Evolutionary conservation across 2,888 invertebrate species (phyloP), one percentile per base, ranked within the genome.

Genomic region (Drosophila paranaensis): DNA sequence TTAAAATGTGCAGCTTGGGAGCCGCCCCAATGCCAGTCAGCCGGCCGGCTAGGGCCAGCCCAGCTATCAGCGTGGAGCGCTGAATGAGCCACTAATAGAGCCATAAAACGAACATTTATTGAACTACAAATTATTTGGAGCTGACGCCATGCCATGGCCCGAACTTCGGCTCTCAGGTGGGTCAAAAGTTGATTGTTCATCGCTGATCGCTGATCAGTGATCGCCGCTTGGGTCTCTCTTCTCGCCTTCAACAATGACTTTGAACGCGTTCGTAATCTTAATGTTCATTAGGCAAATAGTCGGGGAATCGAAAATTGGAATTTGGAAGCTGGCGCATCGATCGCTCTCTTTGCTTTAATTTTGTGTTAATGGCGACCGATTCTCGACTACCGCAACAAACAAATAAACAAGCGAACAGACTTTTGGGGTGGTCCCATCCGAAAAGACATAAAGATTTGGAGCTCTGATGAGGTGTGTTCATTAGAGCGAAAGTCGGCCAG

Each of bases 21-120:
- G 62, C 57, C 46, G 66, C 42, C 46, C 30, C n/a, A 20, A 33
- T 37, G 46, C 25, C 35, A 20, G 35, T 14, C 45, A 13, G 46
- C 14, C 46, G 51, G 20, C 51, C 13, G 30, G 35, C 48, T 25
- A 13, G 20, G 13, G 20, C 35, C 16, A n/a, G 37, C 45, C 42
- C 40, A 6, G 50, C 30, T 62, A 74, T 65, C 75, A 67, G 71
- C 64, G 51, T 73, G 74, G 45, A 53, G 58, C 75, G 57, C 61
- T 51, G 63, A 86, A 84, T 77, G 83, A 76, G 82, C 89, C 75
- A 89, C 91, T 90, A 91, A 91, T 91, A 91, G 85, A 91, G 91
- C 89, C 91, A 91, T 91, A 91, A 91, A 91, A 80, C 77, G 79
- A 88, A 79, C 85, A 82, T 90, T 91, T 91, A 91, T 89, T 90